These are phyloP conservation scores for Leptogaster cylindrica DNA, from an alignment of 2,888 invertebrate species.

Conservation along the genomic window DNA sequence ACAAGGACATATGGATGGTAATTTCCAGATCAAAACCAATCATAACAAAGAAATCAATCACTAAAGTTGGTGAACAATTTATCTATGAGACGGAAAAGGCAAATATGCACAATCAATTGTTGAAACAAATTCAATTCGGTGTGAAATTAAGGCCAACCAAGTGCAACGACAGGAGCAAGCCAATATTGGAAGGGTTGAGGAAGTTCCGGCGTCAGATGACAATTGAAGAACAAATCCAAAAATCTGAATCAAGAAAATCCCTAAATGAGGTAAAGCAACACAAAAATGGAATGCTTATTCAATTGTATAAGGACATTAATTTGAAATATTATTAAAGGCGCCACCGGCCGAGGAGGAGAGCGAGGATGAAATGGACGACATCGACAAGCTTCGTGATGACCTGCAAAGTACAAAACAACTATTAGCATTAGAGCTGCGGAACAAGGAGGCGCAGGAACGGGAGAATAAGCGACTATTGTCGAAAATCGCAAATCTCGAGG, in stretches of 20 bases:
- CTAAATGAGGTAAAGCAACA: slow-evolving; percentile 59
- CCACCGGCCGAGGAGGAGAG: slow-evolving; percentile 68
- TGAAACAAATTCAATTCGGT: slow-evolving; percentile 82
- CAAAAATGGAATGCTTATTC: no score
- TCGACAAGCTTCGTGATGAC: slow-evolving; percentile 88
- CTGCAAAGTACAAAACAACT: slow-evolving; percentile 91
- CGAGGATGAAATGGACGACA: slow-evolving; percentile 87
- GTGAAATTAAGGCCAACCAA: slow-evolving; percentile 76
- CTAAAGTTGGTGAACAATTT: slow-evolving; percentile 79
- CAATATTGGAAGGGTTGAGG: slow-evolving; percentile 79
- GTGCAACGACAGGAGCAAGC: slow-evolving; percentile 86
- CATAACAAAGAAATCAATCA: slow-evolving; percentile 66
- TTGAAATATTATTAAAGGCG: slow-evolving; percentile 21
- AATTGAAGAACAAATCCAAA: slow-evolving; percentile 86
- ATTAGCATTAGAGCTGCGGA: slow-evolving; percentile 82
- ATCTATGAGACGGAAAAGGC: slow-evolving; percentile 86
- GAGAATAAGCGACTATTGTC: slow-evolving; percentile 85
- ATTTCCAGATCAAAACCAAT: slow-evolving; percentile 67
- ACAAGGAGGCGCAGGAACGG: slow-evolving; percentile 82
- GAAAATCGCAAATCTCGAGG: slow-evolving; percentile 80
- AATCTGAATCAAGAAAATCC: slow-evolving; percentile 73
- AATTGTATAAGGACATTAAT: no score
- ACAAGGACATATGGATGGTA: neutral
- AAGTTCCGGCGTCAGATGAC: slow-evolving; percentile 90
- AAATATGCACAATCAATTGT: slow-evolving; percentile 78